Base-by-base conservation (phyloP, 2,797 vertebrate species). In the Gymnothorax reevesii region DNA sequence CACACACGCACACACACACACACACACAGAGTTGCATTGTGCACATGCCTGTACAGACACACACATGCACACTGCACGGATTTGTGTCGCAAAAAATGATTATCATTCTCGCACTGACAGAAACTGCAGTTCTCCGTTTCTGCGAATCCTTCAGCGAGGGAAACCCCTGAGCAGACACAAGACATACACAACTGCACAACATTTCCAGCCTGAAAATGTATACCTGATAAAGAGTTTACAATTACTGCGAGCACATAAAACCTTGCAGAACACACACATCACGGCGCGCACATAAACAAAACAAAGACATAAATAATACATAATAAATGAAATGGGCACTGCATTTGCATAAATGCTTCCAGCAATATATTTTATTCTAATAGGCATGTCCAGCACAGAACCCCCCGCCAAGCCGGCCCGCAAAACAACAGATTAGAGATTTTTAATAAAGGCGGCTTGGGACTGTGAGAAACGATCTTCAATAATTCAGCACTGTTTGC, bases 291-390 rank as follows among this genome's bases (percentile, higher is more conserved):
- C 66, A 82, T 73, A 87, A 90, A 87, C 57, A 90, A 92, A 91
- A 87, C 49, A 90, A 13, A 89, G 59, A 84, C 54, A 91, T 92
- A 90, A 91, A 94, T 90, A 87, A 94, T 92, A 91, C 89, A 93
- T 92, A 84, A 93, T 91, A 96, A 94, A 96, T 94, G 95, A 94
- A 92, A 89, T 92, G 92, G 96, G 94, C 96, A 94, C 94, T 93
- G 92, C 91, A 96, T 96, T 95, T 96, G 94, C 94, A 96, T 96
- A 95, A 77, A 94, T 90, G 92, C 95, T 94, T 93, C 89, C 33
- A 97, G 95, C 95, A 90, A 94, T 92, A 92, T 94, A 90, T 91
- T 91, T 95, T 94, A 94, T 95, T 95, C 94, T 95, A 95, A 96
- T 94, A 94, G 95, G 94, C 92, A 92, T 95, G 95, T 95, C 94